Percentiles rank a stretch among this genome's conserved stretches.
These are phyloP conservation scores for Rhopalosiphum maidis DNA, from an alignment of 1,140 invertebrate species.

Conservation along the genomic window DNA sequence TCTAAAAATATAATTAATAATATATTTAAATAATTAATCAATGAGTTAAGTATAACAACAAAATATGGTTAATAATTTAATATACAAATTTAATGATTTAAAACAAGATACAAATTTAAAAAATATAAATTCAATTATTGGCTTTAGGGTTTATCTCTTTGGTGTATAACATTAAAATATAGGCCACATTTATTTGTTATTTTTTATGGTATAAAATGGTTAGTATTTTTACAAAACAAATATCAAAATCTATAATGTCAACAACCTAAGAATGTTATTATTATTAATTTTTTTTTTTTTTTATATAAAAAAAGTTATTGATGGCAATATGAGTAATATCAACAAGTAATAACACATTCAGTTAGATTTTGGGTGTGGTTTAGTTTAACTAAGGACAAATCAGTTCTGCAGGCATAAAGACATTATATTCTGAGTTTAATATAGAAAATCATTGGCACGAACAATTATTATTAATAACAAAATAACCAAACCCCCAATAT, in stretches of 20 bases:
- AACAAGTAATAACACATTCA: background rate
- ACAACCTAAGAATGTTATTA: background rate
- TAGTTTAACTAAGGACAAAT: background rate
- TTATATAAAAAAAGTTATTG: background rate
- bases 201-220: background rate
- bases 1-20: slow-evolving; percentile 25
- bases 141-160: background rate
- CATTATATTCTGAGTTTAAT: background rate
- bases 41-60: background rate
- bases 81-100: background rate
- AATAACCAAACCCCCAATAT: background rate
- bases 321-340: background rate
- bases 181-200: background rate
- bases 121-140: background rate
- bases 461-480: background rate
- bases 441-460: background rate
- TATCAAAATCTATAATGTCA: no score
- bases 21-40: background rate
- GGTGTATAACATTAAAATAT: background rate
- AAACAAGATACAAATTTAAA: background rate
- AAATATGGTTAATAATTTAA: background rate
- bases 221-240: no score
- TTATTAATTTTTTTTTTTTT: background rate
- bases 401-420: background rate
- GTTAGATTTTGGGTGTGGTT: background rate